Evolutionary conservation across 1,140 invertebrate genomes (phyloP), one percentile per base, ranked within the genome.

Genomic region (Drosophila santomea): DNA sequence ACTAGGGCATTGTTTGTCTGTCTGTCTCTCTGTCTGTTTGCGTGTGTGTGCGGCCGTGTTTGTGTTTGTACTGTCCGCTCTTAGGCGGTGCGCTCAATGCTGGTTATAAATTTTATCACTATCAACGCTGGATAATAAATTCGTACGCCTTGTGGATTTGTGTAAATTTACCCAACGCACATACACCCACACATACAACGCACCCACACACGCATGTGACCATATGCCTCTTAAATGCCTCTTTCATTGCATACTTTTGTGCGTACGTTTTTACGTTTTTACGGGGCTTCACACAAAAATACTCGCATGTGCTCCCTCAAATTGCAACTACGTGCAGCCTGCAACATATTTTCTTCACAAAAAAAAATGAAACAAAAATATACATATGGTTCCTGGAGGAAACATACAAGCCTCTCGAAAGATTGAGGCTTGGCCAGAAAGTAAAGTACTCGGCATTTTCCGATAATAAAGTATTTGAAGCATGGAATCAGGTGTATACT

Each of bases 91-190:
- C 52, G 41, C 78, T 61, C 71, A 72, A 82, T 86, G 66, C 62
- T 54, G 74, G 82, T 75, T 81, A 86, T 86, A 86, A 86, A 86
- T 86, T 86, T 88, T 88, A 86, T 82, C 83, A 86, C 83, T 88
- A 82, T 78, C 79, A 88, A 73, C 51, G 71, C 71, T 54, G 71
- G 74, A 82, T 82, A 88, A 86, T 88, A 88, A 76, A 88, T 69
- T 76, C 62, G 74, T 79, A 48, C 79, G 78, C 64, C 69, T 61
- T 68, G 74, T 86, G 78, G 74, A 81, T 78, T 81, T 86, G 78
- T 85, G 80, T 86, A 84, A 73, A 84, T 84, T 84, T 86, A 45
- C 55, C 57, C 78, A 81, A 44, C 28, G 48, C 58, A 48, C 55
- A 75, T 47, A 71, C 28, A 47, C 11, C 39, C 57, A 44, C 45